Evolutionary conservation across 2,113 vertebrate species (phyloP), one percentile per base, ranked within the genome.

Genomic region (Amazona vittata): DNA sequence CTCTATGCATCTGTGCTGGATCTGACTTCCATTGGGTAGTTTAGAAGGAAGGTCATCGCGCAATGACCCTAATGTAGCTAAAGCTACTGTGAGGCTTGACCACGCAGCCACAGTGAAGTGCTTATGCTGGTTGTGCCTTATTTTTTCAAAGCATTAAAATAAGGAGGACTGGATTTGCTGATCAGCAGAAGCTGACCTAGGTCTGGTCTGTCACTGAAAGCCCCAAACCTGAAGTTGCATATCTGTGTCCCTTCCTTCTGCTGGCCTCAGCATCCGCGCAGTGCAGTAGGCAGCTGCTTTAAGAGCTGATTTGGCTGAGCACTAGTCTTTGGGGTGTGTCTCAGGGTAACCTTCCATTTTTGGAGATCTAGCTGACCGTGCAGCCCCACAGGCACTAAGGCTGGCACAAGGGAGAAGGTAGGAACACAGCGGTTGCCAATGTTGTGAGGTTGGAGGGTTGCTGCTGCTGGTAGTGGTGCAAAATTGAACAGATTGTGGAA

Each of bases 211-310:
- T 88, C 88, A 71, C 83, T 17, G 71, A 88, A 89, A 76, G 59
- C 63, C 44, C 55, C 70, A 59, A 73, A 2, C 84, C 88, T 83
- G 63, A 93, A 90, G 94, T 59, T 90, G 85, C 41, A 5, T 69
- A 62, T 90, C 90, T 11, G 1, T 82, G 52, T 90, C 59, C 35
- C 62, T 73, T 4, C 0, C 57, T 93, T 93, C 75, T 94, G 96
- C 94, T 96, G 92, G 90, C 88, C 90, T 97, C 95, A 96, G 94
- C 96, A 96, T 73, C 79, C 82, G 46, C 3, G 8, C 28, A 83
- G 94, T 59, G 0, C 96, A 81, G 94, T 31, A 1, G 92, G 92
- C 92, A 96, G 96, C 90, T 94, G 92, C 94, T 94, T 69, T 31
- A 79, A 90, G 92, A 93, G 75, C 79, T 83, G 88, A 93, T 88